phyloP scores from a whole-genome alignment of 2,113 vertebrate species.

The Cheilinus undulatus region DNA sequence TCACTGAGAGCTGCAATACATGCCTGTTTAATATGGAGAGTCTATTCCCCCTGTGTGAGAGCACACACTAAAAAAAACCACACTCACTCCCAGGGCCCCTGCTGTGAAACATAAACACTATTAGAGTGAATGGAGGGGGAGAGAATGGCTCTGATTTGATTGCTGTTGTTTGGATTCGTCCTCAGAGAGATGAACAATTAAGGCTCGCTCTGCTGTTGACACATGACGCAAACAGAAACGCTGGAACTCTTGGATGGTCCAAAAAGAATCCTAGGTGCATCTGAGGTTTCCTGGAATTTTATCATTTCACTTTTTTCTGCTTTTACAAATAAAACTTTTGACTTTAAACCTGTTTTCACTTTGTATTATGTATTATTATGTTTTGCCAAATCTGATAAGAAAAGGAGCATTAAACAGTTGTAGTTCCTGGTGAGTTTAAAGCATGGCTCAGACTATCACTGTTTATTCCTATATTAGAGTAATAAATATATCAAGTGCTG shows the following conservation, averaged over 20 bases:
- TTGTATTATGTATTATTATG: no score
- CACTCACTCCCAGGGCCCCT: constrained; percentile 30
- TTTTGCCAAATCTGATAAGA: no score
- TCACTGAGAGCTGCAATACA: constrained; percentile 61
- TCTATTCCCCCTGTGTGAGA: constrained; percentile 45
- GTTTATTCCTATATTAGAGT: no score
- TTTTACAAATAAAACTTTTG: no score
- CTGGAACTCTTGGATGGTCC: not conserved
- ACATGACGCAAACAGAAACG: constrained; percentile 16
- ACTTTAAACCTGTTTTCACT: no score
- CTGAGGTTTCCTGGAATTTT: not conserved
- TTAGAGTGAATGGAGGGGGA: constrained; percentile 56
- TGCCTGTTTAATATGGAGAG: constrained; percentile 69
- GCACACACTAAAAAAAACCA: constrained; percentile 10
- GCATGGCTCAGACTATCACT: no score
- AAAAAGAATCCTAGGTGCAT: not conserved
- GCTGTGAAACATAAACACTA: constrained; percentile 68
- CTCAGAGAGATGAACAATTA: constrained; percentile 62
- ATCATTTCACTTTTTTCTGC: not conserved
- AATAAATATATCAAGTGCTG: no score
- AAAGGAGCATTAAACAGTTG: no score
- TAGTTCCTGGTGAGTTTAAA: no score
- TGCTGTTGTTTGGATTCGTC: constrained; percentile 67
- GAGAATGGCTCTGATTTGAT: constrained; percentile 70
- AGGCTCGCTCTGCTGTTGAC: constrained; percentile 31